Base-by-base conservation (phyloP, 2,888 invertebrate species). In the Panopea generosa region DNA sequence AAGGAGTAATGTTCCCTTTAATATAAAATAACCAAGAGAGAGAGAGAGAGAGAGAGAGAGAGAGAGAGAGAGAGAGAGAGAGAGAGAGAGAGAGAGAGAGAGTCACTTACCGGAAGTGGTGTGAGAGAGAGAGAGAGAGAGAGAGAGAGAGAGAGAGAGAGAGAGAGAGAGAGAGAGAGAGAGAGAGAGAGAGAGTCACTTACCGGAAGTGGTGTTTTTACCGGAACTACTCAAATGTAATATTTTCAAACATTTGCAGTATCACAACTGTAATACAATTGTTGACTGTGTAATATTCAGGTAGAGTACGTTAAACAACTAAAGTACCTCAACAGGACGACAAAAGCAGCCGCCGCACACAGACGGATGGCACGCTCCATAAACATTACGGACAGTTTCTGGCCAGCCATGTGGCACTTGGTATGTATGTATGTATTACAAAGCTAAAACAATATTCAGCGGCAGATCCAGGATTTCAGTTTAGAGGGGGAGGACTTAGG, bases 351-450 rank as follows among this genome's bases (percentile, higher is more conserved):
- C 4, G 3, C 49, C 11, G 29, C 43, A 24, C 22, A 52, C n/a
- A 22, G 18, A 18, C 2, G 9, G n/a, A 4, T 14, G 1, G 24
- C 47, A 9, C 14, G 16, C 4, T 6, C 16, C 22, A 53, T 61
- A 14, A 56, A 56, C n/a, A 61, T 77, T 16, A 69, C 50, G 14
- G 73, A 78, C 43, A 38, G 47, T 9, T 24, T n/a, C 6, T 78
- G 73, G 73, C 27, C 55, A 2, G 40, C 50, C 18, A 78, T 78
- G 77, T 78, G 77, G 77, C 69, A 78, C 24, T 52, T 73, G 62
- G 77, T 77, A 62, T 40, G 61, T 29, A 14, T 4, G 6, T 20
- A 40, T n/a, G n/a, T n/a, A n/a, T n/a, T n/a, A n/a, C n/a, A n/a
- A n/a, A n/a, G n/a, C n/a, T n/a, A n/a, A n/a, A n/a, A n/a, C n/a